Evolutionary conservation across 2,888 invertebrate genomes (phyloP).

Genomic region (Zonitis immaculata): DNA sequence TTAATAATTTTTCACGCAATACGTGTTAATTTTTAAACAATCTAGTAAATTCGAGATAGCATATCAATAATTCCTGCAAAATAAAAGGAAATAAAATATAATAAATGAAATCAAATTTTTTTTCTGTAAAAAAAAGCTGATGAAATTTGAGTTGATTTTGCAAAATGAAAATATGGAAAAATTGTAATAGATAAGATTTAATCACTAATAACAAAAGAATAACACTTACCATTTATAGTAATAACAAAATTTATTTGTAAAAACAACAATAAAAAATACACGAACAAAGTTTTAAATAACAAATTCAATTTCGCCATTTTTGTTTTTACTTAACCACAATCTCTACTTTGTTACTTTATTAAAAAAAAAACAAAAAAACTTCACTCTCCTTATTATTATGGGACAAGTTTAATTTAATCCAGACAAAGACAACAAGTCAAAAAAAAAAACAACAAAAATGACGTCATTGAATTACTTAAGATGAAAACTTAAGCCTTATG

Average conservation of each 20-base stretch:
- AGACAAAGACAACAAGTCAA: neutral
- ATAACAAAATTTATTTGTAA: conserved; percentile 21
- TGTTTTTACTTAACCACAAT: conserved; percentile 23
- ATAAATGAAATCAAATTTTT: too few relatives aligned
- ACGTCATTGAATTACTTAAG: conserved; percentile 17
- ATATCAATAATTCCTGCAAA: too few relatives aligned
- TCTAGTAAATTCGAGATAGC: too few relatives aligned
- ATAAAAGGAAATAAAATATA: too few relatives aligned
- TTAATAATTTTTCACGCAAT: too few relatives aligned
- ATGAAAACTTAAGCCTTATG: neutral
- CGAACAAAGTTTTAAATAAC: conserved; percentile 33
- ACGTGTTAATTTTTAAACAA: too few relatives aligned
- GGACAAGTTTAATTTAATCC: neutral
- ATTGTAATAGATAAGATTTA: neutral
- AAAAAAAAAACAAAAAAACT: conserved; percentile 3
- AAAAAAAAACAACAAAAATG: conserved; percentile 1
- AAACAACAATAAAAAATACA: conserved; percentile 31
- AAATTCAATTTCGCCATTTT: conserved; percentile 39
- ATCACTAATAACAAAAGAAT: neutral
- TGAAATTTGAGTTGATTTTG: neutral
- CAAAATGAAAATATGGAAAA: neutral
- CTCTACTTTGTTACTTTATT: conserved; percentile 16
- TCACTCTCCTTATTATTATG: neutral
- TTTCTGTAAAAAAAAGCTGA: neutral
- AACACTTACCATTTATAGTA: conserved; percentile 28